Conservation (phyloP, 2,797 vertebrate species). For the Chelmon rostratus region DNA sequence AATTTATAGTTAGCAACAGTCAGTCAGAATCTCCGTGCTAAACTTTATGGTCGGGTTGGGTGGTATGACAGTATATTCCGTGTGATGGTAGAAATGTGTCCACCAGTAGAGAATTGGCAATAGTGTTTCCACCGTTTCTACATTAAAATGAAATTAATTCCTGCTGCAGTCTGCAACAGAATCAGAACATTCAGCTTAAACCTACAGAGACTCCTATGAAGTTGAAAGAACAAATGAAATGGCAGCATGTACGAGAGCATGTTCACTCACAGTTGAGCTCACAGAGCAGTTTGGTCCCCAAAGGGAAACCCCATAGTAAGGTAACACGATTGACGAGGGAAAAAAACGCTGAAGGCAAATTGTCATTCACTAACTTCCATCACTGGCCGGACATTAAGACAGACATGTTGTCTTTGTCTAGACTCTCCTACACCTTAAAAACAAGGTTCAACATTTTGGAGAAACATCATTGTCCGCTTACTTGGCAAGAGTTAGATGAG, state of each 20-base stretch:
- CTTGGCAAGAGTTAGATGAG: neutral
- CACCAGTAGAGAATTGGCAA: too few species aligned
- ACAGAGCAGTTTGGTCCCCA: neutral
- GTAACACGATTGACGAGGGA: neutral
- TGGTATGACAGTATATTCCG: too few species aligned
- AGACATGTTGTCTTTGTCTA: neutral
- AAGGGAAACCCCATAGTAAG: neutral
- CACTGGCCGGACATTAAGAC: neutral
- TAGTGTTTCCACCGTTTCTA: too few species aligned
- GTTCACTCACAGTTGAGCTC: slow-evolving; percentile 2
- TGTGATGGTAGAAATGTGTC: too few species aligned
- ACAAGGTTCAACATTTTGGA: neutral
- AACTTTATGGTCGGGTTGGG: neutral
- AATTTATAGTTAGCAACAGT: neutral
- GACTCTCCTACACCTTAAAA: neutral
- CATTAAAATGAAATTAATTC: too few species aligned
- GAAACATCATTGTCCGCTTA: neutral
- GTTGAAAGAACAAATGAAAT: neutral
- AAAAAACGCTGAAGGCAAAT: neutral
- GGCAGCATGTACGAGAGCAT: neutral
- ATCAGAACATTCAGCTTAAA: neutral
- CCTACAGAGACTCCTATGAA: neutral
- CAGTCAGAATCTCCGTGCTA: neutral
- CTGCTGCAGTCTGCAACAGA: neutral
- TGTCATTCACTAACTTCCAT: neutral